Evolutionary conservation across 2,888 invertebrate species (phyloP), one percentile per base, ranked within the genome.

Genomic region (Drosophila anceps): DNA sequence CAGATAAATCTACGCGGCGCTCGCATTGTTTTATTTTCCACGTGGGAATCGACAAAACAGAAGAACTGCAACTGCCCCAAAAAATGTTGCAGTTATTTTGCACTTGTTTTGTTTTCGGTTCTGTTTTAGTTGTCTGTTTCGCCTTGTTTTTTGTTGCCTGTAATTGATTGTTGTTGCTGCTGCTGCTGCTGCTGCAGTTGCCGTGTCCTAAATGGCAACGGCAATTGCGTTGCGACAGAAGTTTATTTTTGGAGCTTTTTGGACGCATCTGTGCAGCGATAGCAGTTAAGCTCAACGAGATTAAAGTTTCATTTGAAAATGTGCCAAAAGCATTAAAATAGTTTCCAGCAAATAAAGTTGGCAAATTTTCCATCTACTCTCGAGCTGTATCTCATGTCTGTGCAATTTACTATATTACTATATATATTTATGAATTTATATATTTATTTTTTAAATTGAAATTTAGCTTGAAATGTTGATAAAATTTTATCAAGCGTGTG

Each of bases 1-100:
- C 88, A 86, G 86, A 84, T 84, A 84, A 84, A 84, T 89, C 84
- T 82, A 87, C 84, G 81, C 84, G 69, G 27, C 64, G 62, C 66
- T 63, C 66, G 67, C 79, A 84, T 79, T 84, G 76, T 82, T 86
- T 89, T 87, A 86, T 87, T 84, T 87, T 87, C 67, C 86, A 86
- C 89, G 89, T 86, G 86, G 86, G 86, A 86, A 89, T 84, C 75
- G 68, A 64, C 58, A 44, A 58, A 64, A 61, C 77, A 53, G 57
- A 18, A 31, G 12, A 61, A 81, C 58, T 69, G 78, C 71, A 69
- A 76, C 70, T 73, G 63, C 33, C 67, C 57, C 54, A 39, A 51
- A 82, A 82, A 74, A 74, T 81, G 70, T 81, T 81, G 75, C 69
- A 73, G 71, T 58, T 73, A 73, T 73, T 82, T 81, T 61, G 58